Evolutionary conservation across 1,140 invertebrate species (phyloP).

Genomic region (Neodiprion fabricii): DNA sequence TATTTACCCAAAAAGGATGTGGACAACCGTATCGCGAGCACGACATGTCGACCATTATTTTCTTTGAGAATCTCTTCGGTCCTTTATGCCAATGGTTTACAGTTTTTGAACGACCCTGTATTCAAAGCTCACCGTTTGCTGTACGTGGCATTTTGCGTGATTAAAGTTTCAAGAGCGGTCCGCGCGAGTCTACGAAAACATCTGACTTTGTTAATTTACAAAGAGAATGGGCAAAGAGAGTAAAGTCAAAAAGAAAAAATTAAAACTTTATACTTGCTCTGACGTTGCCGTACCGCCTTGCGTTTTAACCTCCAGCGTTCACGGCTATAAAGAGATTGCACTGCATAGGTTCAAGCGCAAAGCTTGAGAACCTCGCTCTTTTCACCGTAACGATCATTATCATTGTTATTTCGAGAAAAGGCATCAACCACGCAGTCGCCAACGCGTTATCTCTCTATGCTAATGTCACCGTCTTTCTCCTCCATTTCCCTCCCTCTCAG

Average conservation of each 20-base stretch:
- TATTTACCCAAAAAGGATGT: neutral
- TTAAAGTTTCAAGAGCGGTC: neutral
- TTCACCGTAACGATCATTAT: neutral
- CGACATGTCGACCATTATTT: neutral
- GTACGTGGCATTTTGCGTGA: conserved; percentile 1
- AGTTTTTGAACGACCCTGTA: neutral
- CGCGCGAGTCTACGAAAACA: conserved; percentile 10
- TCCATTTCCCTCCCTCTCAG: neutral
- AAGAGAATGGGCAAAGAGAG: conserved; percentile 9
- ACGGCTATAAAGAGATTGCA: conserved; percentile 10
- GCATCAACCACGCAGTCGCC: neutral
- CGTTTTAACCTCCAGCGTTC: neutral
- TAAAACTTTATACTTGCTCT: neutral
- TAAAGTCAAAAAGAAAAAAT: neutral
- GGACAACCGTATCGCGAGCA: neutral
- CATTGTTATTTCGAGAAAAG: conserved; percentile 11
- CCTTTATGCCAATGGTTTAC: neutral
- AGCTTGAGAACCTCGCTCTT: neutral
- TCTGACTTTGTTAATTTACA: conserved; percentile 15
- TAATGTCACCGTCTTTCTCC: neutral
- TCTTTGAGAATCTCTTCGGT: neutral
- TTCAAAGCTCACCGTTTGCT: neutral
- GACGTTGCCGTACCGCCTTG: neutral
- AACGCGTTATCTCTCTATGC: conserved; percentile 17
- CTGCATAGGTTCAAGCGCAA: neutral